These are phyloP conservation scores for Leucoraja erinaceus DNA, from an alignment of 2,113 vertebrate species.

Conservation along the genomic window DNA sequence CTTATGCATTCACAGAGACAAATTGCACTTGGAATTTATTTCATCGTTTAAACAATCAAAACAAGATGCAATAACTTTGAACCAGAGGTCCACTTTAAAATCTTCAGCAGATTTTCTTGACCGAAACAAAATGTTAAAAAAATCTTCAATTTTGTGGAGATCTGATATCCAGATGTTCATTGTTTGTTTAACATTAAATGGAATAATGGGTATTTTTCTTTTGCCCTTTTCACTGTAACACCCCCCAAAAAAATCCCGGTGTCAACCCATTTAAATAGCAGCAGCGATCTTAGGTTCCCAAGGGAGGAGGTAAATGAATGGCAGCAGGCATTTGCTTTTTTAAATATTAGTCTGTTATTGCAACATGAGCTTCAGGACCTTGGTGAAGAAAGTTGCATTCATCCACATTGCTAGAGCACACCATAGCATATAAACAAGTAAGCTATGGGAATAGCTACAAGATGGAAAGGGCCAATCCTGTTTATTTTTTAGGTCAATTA, in stretches of 20 bases:
- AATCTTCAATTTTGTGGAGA: neutral
- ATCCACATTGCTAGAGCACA: neutral
- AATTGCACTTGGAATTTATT: neutral
- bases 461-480: neutral
- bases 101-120: neutral
- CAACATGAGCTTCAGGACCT: neutral
- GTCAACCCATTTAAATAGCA: slow-evolving; percentile 20
- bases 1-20: neutral
- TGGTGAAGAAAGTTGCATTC: slow-evolving; percentile 7
- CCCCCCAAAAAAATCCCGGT: neutral
- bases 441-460: neutral
- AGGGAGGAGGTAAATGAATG: slow-evolving; percentile 13
- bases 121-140: neutral
- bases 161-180: neutral
- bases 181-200: slow-evolving; percentile 13
- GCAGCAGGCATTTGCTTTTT: slow-evolving; percentile 15
- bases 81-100: neutral
- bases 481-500: slow-evolving; percentile 17
- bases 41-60: neutral
- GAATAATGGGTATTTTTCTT: slow-evolving; percentile 25
- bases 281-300: slow-evolving; percentile 5
- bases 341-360: slow-evolving; percentile 5
- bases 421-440: neutral
- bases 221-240: neutral
- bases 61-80: slow-evolving; percentile 14